Evolutionary conservation across 2,797 vertebrate genomes (phyloP), one percentile per base, ranked within the genome.

Genomic region (Channallabes apus): DNA sequence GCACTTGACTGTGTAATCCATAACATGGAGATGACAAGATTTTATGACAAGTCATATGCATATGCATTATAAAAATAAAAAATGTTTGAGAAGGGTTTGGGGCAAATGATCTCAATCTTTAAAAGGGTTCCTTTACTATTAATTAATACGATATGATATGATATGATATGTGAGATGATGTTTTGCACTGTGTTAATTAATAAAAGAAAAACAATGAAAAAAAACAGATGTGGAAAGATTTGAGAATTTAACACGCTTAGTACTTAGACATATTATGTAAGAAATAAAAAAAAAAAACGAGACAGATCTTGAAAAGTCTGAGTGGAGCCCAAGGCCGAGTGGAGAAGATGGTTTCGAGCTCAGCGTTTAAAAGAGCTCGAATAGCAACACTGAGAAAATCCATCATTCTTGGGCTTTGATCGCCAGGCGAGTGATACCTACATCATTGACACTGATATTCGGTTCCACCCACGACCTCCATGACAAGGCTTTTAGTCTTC

Each of bases 401-500:
- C 54, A 64, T 85, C 56, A 41, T 22, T 85, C 24, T 72, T 79
- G 84, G 32, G 59, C 59, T 64, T 64, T 20, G 35, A 64, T 64
- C 20, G 64, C 27, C 77, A 27, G 38, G 59, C 77, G 24, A 6
- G 7, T 41, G 77, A 62, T 41, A 9, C 41, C 41, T 9, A 46
- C 41, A 9, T 46, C 7, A 59, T 29, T 54, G 51, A 24, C 18
- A 58, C 51, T 1, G 46, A 58, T 20, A 78, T 27, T n/a, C 35
- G n/a, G 27, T 62, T 73, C 58, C 69, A 62, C 15, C 64, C 12
- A 14, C 65, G 62, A 80, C 69, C 69, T 83, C 58, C 83, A 56
- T 54, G 46, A 58, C 73, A 84, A 85, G 80, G 75, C 84, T 56
- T 80, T 86, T 78, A 82, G 59, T 73, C 32, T 76, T 81, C 72